A percentile compares a stretch with the other conserved stretches of the same genome.
Conservation (phyloP, 2,888 invertebrate genomes). For the Drosophila austrosaltans region DNA sequence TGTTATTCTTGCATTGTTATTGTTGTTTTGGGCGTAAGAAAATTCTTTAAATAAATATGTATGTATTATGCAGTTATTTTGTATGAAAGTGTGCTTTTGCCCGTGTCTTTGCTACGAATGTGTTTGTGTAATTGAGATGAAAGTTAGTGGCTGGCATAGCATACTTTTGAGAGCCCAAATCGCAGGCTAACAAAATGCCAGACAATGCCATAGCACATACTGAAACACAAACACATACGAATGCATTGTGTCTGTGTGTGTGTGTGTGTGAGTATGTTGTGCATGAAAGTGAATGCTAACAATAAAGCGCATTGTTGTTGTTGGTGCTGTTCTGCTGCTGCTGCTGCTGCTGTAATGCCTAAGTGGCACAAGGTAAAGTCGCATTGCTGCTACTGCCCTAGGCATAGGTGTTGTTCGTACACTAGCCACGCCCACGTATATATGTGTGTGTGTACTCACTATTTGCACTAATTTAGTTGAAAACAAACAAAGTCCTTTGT, state of each 20-base stretch:
- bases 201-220: slow-evolving; percentile 59
- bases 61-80: slow-evolving; percentile 14
- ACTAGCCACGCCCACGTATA: slow-evolving; percentile 30
- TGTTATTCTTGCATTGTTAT: slow-evolving; percentile 39
- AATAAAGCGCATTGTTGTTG: slow-evolving; percentile 49
- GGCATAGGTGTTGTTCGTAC: slow-evolving; percentile 33
- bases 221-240: slow-evolving; percentile 25
- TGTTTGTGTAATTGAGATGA: slow-evolving; percentile 74
- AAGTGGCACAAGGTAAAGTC: slow-evolving; percentile 78
- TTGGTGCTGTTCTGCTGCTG: slow-evolving; percentile 31
- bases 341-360: slow-evolving; percentile 53
- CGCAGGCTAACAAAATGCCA: slow-evolving; percentile 71
- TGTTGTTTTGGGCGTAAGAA: slow-evolving; percentile 55
- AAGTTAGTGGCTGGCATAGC: slow-evolving; percentile 77
- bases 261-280: slow-evolving; percentile 23
- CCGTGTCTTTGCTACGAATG: slow-evolving; percentile 17
- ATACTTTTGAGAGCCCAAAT: slow-evolving; percentile 72
- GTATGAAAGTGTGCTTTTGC: slow-evolving; percentile 13
- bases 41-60: slow-evolving; percentile 71
- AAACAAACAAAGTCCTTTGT: slow-evolving; percentile 79
- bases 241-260: slow-evolving; percentile 19
- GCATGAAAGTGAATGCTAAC: slow-evolving; percentile 64
- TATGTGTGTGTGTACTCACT: slow-evolving; percentile 57
- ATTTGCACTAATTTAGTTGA: slow-evolving; percentile 80
- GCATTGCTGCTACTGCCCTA: slow-evolving; percentile 51